phyloP scores from a whole-genome alignment of 1,140 invertebrate genomes.

The Platyura marginata region DNA sequence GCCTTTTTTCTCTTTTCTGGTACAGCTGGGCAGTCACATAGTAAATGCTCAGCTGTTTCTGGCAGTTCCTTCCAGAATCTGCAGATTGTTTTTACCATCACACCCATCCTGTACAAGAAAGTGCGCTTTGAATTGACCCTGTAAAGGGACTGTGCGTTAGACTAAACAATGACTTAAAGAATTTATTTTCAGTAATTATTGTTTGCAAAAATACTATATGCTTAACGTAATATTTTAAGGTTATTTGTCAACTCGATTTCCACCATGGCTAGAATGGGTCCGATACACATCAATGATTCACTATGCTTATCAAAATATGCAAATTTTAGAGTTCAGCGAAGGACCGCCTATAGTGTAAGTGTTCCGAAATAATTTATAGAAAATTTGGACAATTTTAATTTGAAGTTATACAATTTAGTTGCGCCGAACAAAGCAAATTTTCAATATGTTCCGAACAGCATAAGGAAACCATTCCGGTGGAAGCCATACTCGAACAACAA shows the following conservation, averaged over 20 bases:
- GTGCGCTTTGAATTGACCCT: too few species aligned
- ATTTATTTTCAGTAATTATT: too few species aligned
- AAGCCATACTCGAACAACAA: slow-evolving; percentile 47
- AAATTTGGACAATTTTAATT: background rate
- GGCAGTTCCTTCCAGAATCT: too few species aligned
- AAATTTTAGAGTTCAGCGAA: slow-evolving; percentile 62
- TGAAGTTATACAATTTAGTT: slow-evolving; percentile 27
- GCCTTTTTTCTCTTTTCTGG: too few species aligned
- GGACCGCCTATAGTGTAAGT: slow-evolving; percentile 50
- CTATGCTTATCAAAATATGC: slow-evolving; percentile 75
- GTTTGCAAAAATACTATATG: too few species aligned
- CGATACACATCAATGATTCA: slow-evolving; percentile 63
- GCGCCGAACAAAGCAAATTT: slow-evolving; percentile 47
- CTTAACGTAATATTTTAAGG: slow-evolving; percentile 7
- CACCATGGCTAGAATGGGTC: slow-evolving; percentile 61
- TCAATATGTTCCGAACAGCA: slow-evolving; percentile 36
- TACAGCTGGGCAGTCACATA: too few species aligned
- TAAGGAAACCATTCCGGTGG: slow-evolving; percentile 38
- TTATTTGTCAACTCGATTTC: slow-evolving; percentile 60
- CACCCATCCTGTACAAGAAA: too few species aligned
- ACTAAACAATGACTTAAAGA: too few species aligned
- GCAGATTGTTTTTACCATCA: too few species aligned
- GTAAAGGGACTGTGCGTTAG: too few species aligned
- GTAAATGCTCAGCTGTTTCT: too few species aligned
- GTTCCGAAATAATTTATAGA: background rate